These are phyloP conservation scores for Datnioides undecimradiatus DNA, from an alignment of 2,113 vertebrate genomes.

Conservation along the genomic window DNA sequence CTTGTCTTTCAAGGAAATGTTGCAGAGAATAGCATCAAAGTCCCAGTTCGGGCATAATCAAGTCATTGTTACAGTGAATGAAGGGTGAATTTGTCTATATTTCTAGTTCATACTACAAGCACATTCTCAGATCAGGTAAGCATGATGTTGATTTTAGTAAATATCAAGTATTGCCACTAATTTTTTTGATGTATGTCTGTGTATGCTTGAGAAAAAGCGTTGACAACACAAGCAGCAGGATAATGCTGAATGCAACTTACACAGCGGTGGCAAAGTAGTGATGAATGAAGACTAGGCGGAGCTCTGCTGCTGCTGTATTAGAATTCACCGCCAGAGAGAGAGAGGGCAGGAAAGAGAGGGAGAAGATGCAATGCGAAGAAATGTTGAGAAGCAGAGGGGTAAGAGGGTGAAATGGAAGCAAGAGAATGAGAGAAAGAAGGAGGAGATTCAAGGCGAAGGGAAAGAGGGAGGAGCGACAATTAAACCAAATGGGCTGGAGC, in stretches of 20 bases:
- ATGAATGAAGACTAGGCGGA: slow-evolving; percentile 80
- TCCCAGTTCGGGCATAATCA: background rate
- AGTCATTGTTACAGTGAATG: slow-evolving; percentile 17
- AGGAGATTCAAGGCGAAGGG: slow-evolving; percentile 63
- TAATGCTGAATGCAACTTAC: slow-evolving; percentile 48
- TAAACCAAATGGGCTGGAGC: slow-evolving; percentile 73
- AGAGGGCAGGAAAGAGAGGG: slow-evolving; percentile 30
- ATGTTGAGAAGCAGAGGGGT: slow-evolving; percentile 56
- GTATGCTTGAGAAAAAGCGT: slow-evolving; percentile 20
- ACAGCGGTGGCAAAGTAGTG: slow-evolving; percentile 59
- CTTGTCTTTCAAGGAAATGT: slow-evolving; percentile 31
- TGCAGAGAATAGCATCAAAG: slow-evolving; percentile 7
- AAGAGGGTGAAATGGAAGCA: slow-evolving; percentile 57
- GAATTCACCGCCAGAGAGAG: slow-evolving; percentile 59
- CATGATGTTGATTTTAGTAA: background rate
- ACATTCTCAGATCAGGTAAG: background rate
- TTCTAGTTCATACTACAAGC: background rate
- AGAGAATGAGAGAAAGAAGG: slow-evolving; percentile 53
- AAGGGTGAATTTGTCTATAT: background rate
- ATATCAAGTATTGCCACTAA: background rate
- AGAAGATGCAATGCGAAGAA: slow-evolving; percentile 60
- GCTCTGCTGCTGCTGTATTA: slow-evolving; percentile 73
- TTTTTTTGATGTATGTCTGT: slow-evolving; percentile 10
- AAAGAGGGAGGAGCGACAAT: slow-evolving; percentile 74
- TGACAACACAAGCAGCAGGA: slow-evolving; percentile 29